Conservation (phyloP, 2,797 vertebrate genomes). For the Chelonia mydas region DNA sequence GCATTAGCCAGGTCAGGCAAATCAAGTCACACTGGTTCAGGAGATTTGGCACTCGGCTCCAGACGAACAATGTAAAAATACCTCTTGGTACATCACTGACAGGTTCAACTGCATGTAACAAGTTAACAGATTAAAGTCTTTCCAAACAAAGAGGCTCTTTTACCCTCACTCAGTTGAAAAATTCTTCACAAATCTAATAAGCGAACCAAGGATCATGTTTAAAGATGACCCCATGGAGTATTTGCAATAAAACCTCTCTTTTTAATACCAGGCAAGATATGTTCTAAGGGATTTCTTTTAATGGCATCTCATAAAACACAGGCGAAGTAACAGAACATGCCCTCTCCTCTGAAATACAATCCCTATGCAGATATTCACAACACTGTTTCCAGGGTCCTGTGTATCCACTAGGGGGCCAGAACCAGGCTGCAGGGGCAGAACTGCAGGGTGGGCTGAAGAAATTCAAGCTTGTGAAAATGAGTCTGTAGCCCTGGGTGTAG, state of each 20-base stretch:
- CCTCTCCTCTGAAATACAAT: neutral
- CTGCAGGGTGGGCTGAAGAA: neutral
- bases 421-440: neutral
- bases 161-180: neutral
- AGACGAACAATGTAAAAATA: rapidly evolving
- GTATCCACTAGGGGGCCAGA: neutral
- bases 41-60: neutral
- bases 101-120: neutral
- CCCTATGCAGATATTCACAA: neutral
- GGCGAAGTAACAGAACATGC: neutral
- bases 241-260: neutral
- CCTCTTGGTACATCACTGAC: too few relatives aligned
- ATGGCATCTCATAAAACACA: neutral
- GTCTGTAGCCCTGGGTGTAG: neutral
- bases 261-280: neutral
- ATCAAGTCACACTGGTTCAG: neutral
- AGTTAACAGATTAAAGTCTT: neutral
- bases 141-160: neutral
- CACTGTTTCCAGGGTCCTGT: neutral
- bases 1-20: too few relatives aligned
- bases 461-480: neutral
- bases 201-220: neutral
- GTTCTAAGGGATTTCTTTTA: neutral
- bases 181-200: neutral
- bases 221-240: neutral